Evolutionary conservation across 2,888 invertebrate species (phyloP), one percentile per base, ranked within the genome.

Genomic region (Acanthacorydalis orientalis): DNA sequence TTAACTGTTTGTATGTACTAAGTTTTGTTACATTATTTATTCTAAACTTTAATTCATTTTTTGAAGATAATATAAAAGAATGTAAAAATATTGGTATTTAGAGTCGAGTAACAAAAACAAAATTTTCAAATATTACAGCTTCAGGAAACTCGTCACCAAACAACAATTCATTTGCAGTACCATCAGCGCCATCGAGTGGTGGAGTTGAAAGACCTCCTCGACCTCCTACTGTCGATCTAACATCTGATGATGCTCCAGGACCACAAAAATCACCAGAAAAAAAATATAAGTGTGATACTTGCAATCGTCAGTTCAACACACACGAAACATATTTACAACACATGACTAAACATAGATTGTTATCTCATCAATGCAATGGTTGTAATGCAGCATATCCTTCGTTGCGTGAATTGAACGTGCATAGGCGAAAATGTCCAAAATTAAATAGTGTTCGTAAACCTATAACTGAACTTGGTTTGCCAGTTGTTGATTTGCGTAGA

Each of bases 361-460:
- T 65, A 32, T 65, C 70, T 43, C 75, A 71, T 54, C 72, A 78
- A 53, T 84, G 84, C 54, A 79, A 80, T 55, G 68, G 80, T 43
- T 84, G 84, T 56, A 77, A 80, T 0, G 81, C 83, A 0, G 76
- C 80, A 32, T 84, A 83, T 58, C 79, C 82, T 1, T 79, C 78
- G 45, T 71, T 73, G 0, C 64, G 69, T 45, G 72, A 70, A 11
- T 59, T 77, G 45, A 62, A 64, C 40, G 70, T 78, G 52, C 84
- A 84, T 58, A 68, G 80, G 37, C 80, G 80, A 55, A 75, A 76
- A 46, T 74, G 70, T 55, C 75, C 74, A 53, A 73, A 72, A 53
- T 73, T 73, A 11, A 66, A 66, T 11, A 64, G 68, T 61, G 73
- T 61, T 69, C 73, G 60, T 59, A 68, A 44, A 64, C 68, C 10